Percentiles rank a stretch among this genome's conserved stretches.
Evolutionary conservation across 2,888 invertebrate species (phyloP).

Genomic region (Caenorhabditis drosophilae): DNA sequence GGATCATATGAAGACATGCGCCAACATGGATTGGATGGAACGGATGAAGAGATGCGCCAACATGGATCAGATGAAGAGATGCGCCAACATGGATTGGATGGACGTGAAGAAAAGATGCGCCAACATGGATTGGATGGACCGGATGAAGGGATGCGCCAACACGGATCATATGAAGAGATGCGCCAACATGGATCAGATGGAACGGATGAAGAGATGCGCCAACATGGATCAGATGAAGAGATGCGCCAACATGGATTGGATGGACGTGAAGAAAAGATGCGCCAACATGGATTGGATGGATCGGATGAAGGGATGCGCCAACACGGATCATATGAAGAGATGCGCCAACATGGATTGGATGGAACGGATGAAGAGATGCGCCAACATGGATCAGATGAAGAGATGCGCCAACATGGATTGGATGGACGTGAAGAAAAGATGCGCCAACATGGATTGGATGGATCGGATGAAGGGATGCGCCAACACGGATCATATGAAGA

Average conservation of each 20-base stretch:
- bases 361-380: background rate
- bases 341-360: conserved; percentile 1
- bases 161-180: background rate
- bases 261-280: background rate
- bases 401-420: conserved; percentile 3
- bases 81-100: conserved; percentile 1
- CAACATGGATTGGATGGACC: background rate
- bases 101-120: background rate
- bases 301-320: background rate
- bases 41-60: background rate
- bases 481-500: background rate
- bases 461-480: background rate
- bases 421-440: background rate
- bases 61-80: background rate
- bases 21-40: background rate
- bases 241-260: background rate
- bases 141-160: background rate
- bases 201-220: conserved; percentile 1
- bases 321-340: background rate
- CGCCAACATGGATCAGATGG: background rate
- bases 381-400: background rate
- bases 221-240: background rate
- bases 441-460: conserved; percentile 1
- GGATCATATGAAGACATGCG: background rate
- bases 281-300: background rate